Evolutionary conservation across 2,113 vertebrate genomes (phyloP).

Genomic region (Callionymus lyra): DNA sequence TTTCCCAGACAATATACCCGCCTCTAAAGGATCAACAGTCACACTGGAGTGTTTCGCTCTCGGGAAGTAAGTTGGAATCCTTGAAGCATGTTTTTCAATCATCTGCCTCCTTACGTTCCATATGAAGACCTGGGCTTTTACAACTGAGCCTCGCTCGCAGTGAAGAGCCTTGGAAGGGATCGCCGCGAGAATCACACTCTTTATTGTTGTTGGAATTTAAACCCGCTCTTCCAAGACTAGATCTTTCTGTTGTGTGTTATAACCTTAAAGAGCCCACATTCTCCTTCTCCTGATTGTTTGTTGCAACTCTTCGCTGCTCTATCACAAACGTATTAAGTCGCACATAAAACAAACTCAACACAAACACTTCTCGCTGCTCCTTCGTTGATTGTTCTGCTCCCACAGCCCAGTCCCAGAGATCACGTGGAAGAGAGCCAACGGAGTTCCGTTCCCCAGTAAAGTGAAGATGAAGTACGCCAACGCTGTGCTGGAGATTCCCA

Average conservation of each 20-base stretch:
- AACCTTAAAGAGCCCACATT: slow-evolving; percentile 13
- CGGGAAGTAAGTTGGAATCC: slow-evolving; percentile 82
- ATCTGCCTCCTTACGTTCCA: slow-evolving; percentile 26
- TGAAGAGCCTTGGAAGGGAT: slow-evolving; percentile 9
- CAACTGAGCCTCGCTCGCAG: slow-evolving; percentile 38
- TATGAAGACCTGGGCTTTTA: slow-evolving; percentile 11
- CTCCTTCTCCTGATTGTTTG: slow-evolving; percentile 8
- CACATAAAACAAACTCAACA: no score
- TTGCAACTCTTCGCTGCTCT: slow-evolving; percentile 16
- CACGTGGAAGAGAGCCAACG: slow-evolving; percentile 86
- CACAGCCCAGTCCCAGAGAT: slow-evolving; percentile 86
- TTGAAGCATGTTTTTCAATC: slow-evolving; percentile 49
- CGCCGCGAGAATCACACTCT: slow-evolving; percentile 12
- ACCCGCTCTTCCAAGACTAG: slow-evolving; percentile 14
- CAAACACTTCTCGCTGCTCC: no score
- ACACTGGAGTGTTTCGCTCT: slow-evolving; percentile 90
- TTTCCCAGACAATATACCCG: slow-evolving; percentile 84
- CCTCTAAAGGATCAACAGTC: slow-evolving; percentile 85
- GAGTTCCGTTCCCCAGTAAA: slow-evolving; percentile 81
- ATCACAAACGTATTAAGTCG: no score
- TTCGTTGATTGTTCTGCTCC: slow-evolving; percentile 11
- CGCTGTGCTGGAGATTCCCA: slow-evolving; percentile 85
- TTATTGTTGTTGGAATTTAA: slow-evolving; percentile 21
- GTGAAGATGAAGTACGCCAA: slow-evolving; percentile 80
- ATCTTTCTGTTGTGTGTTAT: slow-evolving; percentile 4